These are phyloP conservation scores for Nomada fabriciana DNA, from an alignment of 2,888 invertebrate genomes.

Conservation along the genomic window DNA sequence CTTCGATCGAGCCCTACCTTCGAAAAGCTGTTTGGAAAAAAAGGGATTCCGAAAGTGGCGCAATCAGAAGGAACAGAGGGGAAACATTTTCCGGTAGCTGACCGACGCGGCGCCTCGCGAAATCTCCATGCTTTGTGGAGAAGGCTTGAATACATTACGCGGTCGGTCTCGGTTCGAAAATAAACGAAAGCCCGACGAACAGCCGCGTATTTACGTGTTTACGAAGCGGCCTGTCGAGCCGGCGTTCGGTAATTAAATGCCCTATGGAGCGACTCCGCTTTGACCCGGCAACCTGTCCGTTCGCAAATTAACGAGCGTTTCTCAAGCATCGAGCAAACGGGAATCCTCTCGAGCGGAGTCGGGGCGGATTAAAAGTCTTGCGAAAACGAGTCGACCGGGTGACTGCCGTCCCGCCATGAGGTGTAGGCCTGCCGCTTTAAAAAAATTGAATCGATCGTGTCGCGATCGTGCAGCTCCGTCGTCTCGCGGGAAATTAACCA, in stretches of 20 bases:
- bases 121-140: constrained; percentile 1
- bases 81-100: background rate
- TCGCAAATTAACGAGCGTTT: constrained; percentile 26
- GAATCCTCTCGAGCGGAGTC: background rate
- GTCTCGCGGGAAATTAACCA: constrained; percentile 53
- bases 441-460: constrained; percentile 34
- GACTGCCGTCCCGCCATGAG: background rate
- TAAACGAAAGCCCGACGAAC: constrained; percentile 29
- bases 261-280: constrained; percentile 22
- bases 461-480: background rate
- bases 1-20: background rate
- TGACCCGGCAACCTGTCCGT: constrained; percentile 6
- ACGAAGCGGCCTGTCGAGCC: constrained; percentile 27
- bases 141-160: background rate
- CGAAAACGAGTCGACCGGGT: background rate
- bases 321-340: background rate
- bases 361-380: background rate
- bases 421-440: background rate
- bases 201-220: constrained; percentile 37
- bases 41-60: background rate
- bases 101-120: background rate
- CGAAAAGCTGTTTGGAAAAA: background rate
- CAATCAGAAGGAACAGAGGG: background rate
- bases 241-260: constrained; percentile 36
- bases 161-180: constrained; percentile 7